These are phyloP conservation scores for Tenrec ecaudatus DNA, from an alignment of 2,113 vertebrate genomes.

Conservation along the genomic window DNA sequence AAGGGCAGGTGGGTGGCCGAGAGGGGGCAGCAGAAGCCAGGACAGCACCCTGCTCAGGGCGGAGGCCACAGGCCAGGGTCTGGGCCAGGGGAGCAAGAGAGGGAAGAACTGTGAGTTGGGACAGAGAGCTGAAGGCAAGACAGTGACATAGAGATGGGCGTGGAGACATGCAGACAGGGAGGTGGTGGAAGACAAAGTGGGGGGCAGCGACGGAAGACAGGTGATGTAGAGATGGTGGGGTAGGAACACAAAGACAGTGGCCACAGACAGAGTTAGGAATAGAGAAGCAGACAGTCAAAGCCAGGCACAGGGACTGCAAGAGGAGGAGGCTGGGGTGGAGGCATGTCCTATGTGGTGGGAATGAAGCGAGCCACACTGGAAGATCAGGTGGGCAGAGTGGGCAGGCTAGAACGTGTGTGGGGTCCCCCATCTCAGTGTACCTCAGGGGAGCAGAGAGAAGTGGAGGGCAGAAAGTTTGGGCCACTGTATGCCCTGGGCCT, in stretches of 20 bases:
- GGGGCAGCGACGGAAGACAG: neutral
- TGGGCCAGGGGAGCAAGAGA: neutral
- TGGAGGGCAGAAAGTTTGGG: neutral
- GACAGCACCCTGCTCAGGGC: slow-evolving; percentile 45
- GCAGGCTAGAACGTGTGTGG: neutral
- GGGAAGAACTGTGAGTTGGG: neutral
- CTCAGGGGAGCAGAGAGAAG: neutral
- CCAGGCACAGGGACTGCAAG: neutral
- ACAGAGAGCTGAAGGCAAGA: neutral
- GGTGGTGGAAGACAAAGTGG: neutral
- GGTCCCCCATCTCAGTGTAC: neutral
- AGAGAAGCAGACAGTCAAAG: neutral
- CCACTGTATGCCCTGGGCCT: neutral
- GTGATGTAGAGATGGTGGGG: neutral
- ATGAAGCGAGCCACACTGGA: neutral
- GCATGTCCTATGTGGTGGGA: neutral
- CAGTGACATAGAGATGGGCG: neutral
- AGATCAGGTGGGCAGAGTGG: neutral
- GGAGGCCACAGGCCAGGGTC: slow-evolving; percentile 32
- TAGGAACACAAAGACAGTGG: neutral
- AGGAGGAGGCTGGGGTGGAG: neutral
- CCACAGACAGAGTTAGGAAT: neutral
- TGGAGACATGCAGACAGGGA: neutral
- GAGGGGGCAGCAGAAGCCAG: slow-evolving; percentile 83
- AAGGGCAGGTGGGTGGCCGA: slow-evolving; percentile 69